Base-by-base conservation (phyloP, 2,888 invertebrate species). In the Chironomus tentans region DNA sequence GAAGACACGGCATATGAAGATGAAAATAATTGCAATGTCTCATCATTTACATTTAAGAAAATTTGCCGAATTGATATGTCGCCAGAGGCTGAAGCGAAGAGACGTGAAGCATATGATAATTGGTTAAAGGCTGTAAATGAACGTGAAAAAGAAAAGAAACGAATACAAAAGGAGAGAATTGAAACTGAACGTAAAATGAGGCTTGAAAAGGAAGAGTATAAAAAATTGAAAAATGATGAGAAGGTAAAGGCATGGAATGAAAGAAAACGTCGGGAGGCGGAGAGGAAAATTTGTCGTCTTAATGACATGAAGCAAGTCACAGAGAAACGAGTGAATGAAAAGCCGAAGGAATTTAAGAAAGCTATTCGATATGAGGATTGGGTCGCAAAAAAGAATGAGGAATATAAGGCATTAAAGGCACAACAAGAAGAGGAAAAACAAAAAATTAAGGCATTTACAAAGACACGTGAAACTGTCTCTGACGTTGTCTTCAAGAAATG, bases 81-180 rank as follows among this genome's bases (percentile, higher is more conserved):
- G 18, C 74, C 74, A 68, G 74, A 74, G 38, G 47, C 38, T 38
- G 38, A 38, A 38, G 38, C 28, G 12, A 65, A 65, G 22, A 46
- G 68, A 6, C 46, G 46, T 18, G 68, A 65, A 28, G 76, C 69
- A 4, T 76, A 69, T 21, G n/a, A 76, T 4, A 69, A 68, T 18
- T 76, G 76, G 76, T 24, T 68, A 18, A 15, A 21, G 71, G 15
- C 12, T 15, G 71, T 71, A 7, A 13, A 48, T 10, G 47, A 12
- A 15, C 74, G 74, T n/a, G 68, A 74, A 18, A 65, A 24, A 46
- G 48, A 68, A 48, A 13, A n/a, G 22, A 74, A 74, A 22, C 24
- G 28, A 12, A 2, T n/a, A 2, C 22, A 21, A 21, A 61, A 22
- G 18, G 68, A 74, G 12, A 18, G 47, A 13, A 21, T 6, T 22